A percentile compares a stretch with the other conserved stretches of the same genome.
phyloP scores from a whole-genome alignment of 2,113 vertebrate genomes.

The Rhabdomys dilectus region DNA sequence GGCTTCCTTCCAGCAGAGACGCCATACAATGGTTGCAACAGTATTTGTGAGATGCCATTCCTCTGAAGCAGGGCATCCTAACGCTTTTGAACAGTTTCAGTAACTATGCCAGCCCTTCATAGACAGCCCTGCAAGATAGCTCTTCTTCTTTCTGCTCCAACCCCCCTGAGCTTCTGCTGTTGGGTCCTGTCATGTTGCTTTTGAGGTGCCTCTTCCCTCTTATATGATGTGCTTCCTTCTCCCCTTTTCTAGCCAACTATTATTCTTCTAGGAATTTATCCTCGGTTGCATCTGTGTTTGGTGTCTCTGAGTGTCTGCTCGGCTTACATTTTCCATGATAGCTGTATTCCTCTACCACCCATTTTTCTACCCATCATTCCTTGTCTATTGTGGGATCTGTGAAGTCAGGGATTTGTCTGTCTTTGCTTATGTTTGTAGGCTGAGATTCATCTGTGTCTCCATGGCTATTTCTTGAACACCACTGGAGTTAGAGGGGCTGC shows the following conservation, averaged over 20 bases:
- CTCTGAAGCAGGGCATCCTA: neutral
- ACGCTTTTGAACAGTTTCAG: neutral
- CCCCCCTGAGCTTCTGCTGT: neutral
- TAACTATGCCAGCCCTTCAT: neutral
- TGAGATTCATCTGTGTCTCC: neutral
- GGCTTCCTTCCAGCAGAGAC: neutral
- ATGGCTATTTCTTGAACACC: neutral
- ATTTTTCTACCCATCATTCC: neutral
- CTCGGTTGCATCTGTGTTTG: neutral
- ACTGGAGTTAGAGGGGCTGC: neutral
- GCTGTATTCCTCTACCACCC: neutral
- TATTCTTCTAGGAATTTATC: neutral
- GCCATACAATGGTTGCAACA: rapidly evolving
- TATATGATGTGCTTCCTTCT: neutral
- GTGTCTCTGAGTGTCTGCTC: neutral
- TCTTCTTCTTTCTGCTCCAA: neutral
- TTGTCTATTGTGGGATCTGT: neutral
- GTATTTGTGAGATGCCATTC: neutral
- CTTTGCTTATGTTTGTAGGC: neutral
- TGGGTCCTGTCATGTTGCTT: neutral
- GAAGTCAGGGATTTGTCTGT: neutral
- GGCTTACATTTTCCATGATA: neutral
- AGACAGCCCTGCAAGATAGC: too few species aligned
- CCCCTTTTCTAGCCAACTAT: neutral
- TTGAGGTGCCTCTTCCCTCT: neutral